These are phyloP conservation scores for Latrodectus elegans DNA, from an alignment of 2,888 invertebrate genomes.

Conservation along the genomic window DNA sequence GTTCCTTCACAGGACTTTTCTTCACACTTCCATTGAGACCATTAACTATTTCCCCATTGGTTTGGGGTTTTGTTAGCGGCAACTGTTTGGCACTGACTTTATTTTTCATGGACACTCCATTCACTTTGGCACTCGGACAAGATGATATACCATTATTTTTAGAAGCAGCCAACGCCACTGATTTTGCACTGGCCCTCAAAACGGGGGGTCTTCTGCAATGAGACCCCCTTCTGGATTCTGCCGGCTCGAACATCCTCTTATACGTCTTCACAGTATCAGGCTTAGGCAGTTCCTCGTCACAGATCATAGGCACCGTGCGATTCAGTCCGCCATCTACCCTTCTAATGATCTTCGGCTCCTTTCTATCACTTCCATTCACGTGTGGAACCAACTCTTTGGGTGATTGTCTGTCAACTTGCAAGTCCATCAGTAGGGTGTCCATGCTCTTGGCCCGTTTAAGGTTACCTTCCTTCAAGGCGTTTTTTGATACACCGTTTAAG, in stretches of 20 bases:
- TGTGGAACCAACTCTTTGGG: not conserved
- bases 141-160: constrained; percentile 36
- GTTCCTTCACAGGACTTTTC: constrained; percentile 20
- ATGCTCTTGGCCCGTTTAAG: constrained; percentile 90
- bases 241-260: constrained; percentile 85
- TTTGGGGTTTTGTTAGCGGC: constrained; percentile 49
- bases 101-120: constrained; percentile 34
- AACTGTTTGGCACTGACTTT: constrained; percentile 64
- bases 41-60: not conserved
- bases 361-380: constrained; percentile 4
- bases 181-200: constrained; percentile 58
- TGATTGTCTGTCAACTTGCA: not conserved
- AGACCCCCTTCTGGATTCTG: constrained; percentile 49
- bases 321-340: constrained; percentile 32
- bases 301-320: constrained; percentile 29
- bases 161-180: constrained; percentile 19
- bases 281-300: constrained; percentile 84
- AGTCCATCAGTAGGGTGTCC: constrained; percentile 80
- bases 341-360: constrained; percentile 42
- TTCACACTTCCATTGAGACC: constrained; percentile 16
- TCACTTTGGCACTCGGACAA: constrained; percentile 57
- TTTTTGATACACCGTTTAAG: not conserved
- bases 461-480: constrained; percentile 23
- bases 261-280: constrained; percentile 91
- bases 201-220: constrained; percentile 63